Percentiles rank a stretch among this genome's conserved stretches.
Evolutionary conservation across 2,797 vertebrate species (phyloP).

Genomic region (Potorous gilbertii): DNA sequence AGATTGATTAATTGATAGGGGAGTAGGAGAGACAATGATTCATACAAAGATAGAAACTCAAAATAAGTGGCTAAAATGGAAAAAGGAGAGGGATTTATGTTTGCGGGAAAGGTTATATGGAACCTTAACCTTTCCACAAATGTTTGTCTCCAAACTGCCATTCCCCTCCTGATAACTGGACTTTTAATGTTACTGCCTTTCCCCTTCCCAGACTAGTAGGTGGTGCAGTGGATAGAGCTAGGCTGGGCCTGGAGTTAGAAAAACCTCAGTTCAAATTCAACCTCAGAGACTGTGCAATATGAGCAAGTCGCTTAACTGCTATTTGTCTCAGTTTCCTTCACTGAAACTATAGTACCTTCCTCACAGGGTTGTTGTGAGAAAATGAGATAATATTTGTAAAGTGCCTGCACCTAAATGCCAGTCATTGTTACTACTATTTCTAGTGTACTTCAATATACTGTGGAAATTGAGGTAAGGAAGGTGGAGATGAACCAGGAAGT

Average conservation of each 20-base stretch:
- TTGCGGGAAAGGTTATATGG: background rate
- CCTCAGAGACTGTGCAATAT: background rate
- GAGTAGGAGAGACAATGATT: background rate
- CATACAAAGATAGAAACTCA: background rate
- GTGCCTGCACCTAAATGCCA: background rate
- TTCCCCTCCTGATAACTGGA: background rate
- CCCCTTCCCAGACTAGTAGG: background rate
- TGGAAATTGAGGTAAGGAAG: slow-evolving; percentile 56
- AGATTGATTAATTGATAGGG: background rate
- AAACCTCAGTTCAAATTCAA: background rate
- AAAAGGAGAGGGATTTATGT: background rate
- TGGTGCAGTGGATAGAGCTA: background rate
- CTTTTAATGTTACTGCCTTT: background rate
- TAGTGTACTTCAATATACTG: background rate
- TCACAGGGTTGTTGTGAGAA: background rate
- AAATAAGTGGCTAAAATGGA: background rate
- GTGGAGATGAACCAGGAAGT: background rate
- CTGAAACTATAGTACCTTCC: background rate
- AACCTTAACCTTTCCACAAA: background rate
- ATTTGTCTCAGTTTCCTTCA: background rate
- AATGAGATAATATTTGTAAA: background rate
- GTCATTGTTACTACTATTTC: background rate
- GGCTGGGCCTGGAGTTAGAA: background rate
- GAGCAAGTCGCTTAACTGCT: background rate
- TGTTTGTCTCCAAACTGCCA: background rate